Conservation (phyloP, 2,888 invertebrate species). For the Archips crataeganus region DNA sequence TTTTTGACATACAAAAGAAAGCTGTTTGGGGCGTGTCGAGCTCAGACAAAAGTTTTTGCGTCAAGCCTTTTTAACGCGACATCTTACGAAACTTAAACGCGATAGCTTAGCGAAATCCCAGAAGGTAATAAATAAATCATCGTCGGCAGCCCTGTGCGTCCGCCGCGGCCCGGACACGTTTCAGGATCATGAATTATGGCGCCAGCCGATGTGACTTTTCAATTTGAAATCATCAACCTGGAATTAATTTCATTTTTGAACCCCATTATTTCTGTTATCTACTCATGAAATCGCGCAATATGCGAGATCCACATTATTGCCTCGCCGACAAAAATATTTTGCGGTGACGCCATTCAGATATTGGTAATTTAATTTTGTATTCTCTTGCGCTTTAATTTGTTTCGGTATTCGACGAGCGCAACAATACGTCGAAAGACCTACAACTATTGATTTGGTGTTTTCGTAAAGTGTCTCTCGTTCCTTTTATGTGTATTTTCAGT, state of each 20-base stretch:
- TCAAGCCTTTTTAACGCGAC: conserved; percentile 22
- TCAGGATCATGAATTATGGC: conserved; percentile 86
- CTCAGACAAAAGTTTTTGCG: not conserved
- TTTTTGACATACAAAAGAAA: conserved; percentile 16
- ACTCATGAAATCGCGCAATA: conserved; percentile 81
- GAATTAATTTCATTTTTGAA: conserved; percentile 87
- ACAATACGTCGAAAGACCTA: conserved; percentile 1
- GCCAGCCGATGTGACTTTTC: conserved; percentile 86
- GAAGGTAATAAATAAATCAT: conserved; percentile 62
- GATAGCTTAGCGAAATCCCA: conserved; percentile 32
- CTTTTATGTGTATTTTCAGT: not conserved
- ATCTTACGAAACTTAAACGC: conserved; percentile 33
- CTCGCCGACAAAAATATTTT: conserved; percentile 79
- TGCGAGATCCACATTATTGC: conserved; percentile 82
- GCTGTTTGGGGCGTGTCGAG: not conserved
- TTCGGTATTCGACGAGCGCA: conserved; percentile 30
- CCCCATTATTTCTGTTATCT: conserved; percentile 86
- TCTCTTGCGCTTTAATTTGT: conserved; percentile 37
- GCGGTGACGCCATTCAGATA: conserved; percentile 61
- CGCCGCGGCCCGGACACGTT: conserved; percentile 84
- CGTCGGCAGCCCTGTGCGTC: conserved; percentile 75
- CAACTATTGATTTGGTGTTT: not conserved
- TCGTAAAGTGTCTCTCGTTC: not conserved
- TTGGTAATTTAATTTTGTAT: conserved; percentile 67
- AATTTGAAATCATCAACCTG: conserved; percentile 87